phyloP scores from a whole-genome alignment of 2,113 vertebrate species.

The Channa argus region DNA sequence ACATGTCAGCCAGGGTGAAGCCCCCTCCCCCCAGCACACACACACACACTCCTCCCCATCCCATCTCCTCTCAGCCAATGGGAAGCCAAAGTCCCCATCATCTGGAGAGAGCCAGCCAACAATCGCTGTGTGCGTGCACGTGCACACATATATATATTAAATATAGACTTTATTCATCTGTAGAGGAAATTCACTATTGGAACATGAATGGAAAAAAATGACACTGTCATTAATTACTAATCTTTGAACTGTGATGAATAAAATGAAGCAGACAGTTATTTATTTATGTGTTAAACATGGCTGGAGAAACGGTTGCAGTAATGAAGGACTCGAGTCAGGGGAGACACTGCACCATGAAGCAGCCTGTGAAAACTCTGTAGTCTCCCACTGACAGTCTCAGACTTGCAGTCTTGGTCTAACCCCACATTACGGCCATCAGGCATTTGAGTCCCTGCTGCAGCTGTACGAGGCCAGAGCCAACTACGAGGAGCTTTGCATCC shows the following conservation, averaged over 20 bases:
- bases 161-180: background rate
- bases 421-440: conserved; percentile 84
- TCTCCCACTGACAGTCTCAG: background rate
- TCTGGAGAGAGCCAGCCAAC: conserved; percentile 67
- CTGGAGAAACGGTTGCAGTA: background rate
- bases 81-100: conserved; percentile 57
- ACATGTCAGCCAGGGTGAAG: conserved; percentile 11
- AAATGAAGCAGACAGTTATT: no score
- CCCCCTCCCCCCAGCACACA: background rate
- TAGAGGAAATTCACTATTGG: background rate
- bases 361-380: conserved; percentile 4
- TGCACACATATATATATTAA: background rate
- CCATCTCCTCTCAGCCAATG: conserved; percentile 45
- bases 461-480: conserved; percentile 82
- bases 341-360: conserved; percentile 23
- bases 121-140: background rate
- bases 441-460: conserved; percentile 85
- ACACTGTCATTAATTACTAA: no score
- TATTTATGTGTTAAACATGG: no score
- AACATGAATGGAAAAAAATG: no score
- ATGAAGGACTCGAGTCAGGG: conserved; percentile 1
- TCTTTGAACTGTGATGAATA: no score
- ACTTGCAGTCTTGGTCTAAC: conserved; percentile 64
- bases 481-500: conserved; percentile 89
- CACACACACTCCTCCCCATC: background rate